Base-by-base conservation (phyloP, 2,888 invertebrate species). In the Cinara cedri region DNA sequence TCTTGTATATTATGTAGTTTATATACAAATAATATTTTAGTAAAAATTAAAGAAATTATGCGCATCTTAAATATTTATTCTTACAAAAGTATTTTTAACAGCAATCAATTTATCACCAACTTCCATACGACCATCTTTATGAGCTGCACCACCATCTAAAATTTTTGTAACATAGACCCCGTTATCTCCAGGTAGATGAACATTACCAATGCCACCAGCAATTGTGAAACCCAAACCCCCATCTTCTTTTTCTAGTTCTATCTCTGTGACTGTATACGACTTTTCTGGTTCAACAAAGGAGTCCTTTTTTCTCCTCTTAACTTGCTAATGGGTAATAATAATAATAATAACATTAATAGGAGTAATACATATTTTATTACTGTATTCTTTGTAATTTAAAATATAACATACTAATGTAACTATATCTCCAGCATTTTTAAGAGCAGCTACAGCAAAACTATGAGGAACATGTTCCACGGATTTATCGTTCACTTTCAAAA, bases 161-260 rank as follows among this genome's bases (percentile, higher is more conserved):
- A 99, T 95, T 88, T 99, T 98, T 71, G 99, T 99, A 84, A 99
- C 97, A 88, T 98, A 99, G 86, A 99, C 99, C 84, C 98, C 98
- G 89, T 98, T 97, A 88, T 99, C 98, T 82, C 98, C 98, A 81
- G 97, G 97, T 87, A 98, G 96, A 88, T 99, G 98, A 87, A 99
- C 98, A 89, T 99, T 99, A 83, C 97, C 98, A 83, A 97, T 92
- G 81, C 98, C 97, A 72, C 99, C 98, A 81, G 98, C 98, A 88
- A 99, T 99, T 87, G 97, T 97, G 89, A 99, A 99, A 78, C 99
- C 99, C 80, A 99, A 90, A 60, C 98, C 98, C 85, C 95, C 92
- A 84, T 92, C 92, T 81, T 95, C 95, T 87, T 96, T 96, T 82
- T 91, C 89, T 85, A 96, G 88, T 87, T 95, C 95, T 84, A 96